Evolutionary conservation across 2,113 vertebrate species (phyloP).

Genomic region (Rhea americana): DNA sequence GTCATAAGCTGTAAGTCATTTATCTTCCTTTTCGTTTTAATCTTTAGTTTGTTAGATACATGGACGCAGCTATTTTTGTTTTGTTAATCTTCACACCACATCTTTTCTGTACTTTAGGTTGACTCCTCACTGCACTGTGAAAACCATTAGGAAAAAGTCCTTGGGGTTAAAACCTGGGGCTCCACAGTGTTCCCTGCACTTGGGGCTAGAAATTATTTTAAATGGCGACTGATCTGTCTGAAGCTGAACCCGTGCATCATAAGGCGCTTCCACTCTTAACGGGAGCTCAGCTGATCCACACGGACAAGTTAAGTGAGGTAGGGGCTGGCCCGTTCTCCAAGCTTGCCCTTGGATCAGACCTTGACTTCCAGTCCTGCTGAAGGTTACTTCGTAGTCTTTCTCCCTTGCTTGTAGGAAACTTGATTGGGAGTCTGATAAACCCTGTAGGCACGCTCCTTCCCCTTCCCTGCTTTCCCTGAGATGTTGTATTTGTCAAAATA

Average conservation of each 20-base stretch:
- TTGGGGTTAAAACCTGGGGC: slow-evolving; percentile 81
- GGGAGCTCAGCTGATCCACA: slow-evolving; percentile 82
- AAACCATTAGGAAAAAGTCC: slow-evolving; percentile 81
- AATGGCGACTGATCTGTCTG: slow-evolving; percentile 83
- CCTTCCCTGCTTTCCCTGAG: slow-evolving; percentile 38
- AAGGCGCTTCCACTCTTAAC: slow-evolving; percentile 82
- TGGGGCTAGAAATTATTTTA: slow-evolving; percentile 80
- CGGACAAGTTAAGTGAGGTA: slow-evolving; percentile 85
- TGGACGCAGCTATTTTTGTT: slow-evolving; percentile 63
- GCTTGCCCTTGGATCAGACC: slow-evolving; percentile 78
- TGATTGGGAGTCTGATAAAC: slow-evolving; percentile 19
- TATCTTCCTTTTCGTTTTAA: slow-evolving; percentile 42
- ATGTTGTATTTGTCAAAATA: neutral
- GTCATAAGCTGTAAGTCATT: slow-evolving; percentile 43
- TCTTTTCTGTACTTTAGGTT: slow-evolving; percentile 85
- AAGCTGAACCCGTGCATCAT: slow-evolving; percentile 82
- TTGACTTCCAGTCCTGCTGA: slow-evolving; percentile 70
- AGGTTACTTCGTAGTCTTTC: slow-evolving; percentile 58
- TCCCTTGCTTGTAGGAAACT: slow-evolving; percentile 51
- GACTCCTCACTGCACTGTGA: slow-evolving; percentile 79
- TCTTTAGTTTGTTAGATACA: slow-evolving; percentile 41
- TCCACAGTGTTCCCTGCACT: slow-evolving; percentile 78
- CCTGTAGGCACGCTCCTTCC: slow-evolving; percentile 21
- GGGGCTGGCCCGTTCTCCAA: slow-evolving; percentile 78
- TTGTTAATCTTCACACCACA: slow-evolving; percentile 79